Conservation (phyloP, 1,140 invertebrate species). For the Cyclina sinensis region DNA sequence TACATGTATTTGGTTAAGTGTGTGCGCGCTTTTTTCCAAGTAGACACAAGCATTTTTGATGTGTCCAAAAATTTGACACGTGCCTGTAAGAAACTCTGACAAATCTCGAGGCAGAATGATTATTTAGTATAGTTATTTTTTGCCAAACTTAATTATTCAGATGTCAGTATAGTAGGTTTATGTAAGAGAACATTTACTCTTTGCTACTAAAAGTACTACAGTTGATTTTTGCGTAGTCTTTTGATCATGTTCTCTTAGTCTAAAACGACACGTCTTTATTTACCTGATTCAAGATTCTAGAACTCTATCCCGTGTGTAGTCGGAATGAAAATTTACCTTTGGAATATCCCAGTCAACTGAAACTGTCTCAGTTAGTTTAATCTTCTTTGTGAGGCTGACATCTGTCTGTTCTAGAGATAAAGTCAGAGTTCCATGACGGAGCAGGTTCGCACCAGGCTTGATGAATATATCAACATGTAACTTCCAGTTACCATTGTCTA, state of each 20-base stretch:
- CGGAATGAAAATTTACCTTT: neutral
- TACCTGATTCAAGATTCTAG: neutral
- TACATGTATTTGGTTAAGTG: too few species aligned
- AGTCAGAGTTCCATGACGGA: neutral
- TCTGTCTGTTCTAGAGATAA: neutral
- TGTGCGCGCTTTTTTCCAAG: too few species aligned
- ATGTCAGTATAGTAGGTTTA: too few species aligned
- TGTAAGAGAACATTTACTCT: too few species aligned
- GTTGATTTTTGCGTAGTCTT: constrained; percentile 92
- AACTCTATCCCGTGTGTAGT: neutral
- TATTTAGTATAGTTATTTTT: too few species aligned
- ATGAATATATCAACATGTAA: constrained; percentile 19
- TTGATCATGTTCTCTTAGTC: constrained; percentile 97
- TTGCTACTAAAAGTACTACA: too few species aligned
- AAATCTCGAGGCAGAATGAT: too few species aligned
- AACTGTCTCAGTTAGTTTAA: neutral
- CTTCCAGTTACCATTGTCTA: constrained; percentile 18
- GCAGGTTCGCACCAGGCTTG: neutral
- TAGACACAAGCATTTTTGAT: too few species aligned
- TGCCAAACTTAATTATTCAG: too few species aligned
- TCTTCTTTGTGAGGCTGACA: neutral
- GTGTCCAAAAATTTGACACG: too few species aligned
- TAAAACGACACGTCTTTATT: constrained; percentile 90
- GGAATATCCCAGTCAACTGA: neutral
- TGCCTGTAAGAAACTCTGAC: too few species aligned